These are phyloP conservation scores for Beris chalybata DNA, from an alignment of 2,888 invertebrate species.

Conservation along the genomic window DNA sequence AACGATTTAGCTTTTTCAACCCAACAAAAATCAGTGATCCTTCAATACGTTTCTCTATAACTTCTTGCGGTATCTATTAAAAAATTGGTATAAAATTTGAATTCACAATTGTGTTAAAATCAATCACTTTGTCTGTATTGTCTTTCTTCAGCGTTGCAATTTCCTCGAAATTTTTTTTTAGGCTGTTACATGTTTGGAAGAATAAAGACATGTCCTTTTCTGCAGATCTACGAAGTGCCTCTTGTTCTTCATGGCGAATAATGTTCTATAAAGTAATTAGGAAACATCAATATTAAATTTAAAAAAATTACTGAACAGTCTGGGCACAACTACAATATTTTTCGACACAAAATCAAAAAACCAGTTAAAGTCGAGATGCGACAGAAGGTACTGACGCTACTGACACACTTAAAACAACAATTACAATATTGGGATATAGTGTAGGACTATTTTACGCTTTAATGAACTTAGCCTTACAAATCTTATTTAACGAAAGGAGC, in stretches of 20 bases:
- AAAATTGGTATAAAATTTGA: conserved; percentile 15
- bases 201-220: conserved; percentile 37
- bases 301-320: background rate
- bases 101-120: conserved; percentile 23
- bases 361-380: no score
- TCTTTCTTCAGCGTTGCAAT: conserved; percentile 68
- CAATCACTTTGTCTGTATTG: conserved; percentile 60
- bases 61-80: conserved; percentile 62
- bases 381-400: no score
- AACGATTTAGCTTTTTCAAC: conserved; percentile 84
- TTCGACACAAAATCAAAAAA: background rate
- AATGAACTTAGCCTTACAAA: no score
- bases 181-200: conserved; percentile 61
- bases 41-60: conserved; percentile 69
- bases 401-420: no score
- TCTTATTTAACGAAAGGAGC: no score
- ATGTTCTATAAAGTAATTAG: conserved; percentile 32
- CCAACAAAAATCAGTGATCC: conserved; percentile 78
- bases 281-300: background rate
- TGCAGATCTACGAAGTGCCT: conserved; percentile 32
- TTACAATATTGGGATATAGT: no score
- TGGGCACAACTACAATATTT: background rate
- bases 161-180: conserved; percentile 68
- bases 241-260: conserved; percentile 38
- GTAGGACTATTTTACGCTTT: no score